Evolutionary conservation across 64 coral and sea anemone species (phyloP).

Genomic region (Porites australiensis): DNA sequence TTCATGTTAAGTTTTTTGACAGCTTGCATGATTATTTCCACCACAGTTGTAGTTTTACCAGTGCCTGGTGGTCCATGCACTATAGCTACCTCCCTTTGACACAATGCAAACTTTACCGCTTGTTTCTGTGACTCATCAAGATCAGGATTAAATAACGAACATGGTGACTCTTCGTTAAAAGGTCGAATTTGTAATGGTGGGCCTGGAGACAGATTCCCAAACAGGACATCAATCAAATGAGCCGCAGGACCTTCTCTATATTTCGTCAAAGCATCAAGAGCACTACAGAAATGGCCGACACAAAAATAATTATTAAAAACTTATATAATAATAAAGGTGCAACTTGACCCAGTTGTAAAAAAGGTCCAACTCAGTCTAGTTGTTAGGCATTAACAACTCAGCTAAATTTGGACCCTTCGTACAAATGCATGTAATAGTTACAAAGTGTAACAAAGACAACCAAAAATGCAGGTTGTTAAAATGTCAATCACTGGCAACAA

Average conservation of each 20-base stretch:
- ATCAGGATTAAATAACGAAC: constrained; percentile 63
- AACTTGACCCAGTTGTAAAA: too few relatives aligned
- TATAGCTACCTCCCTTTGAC: constrained; percentile 79
- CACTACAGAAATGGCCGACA: constrained; percentile 32
- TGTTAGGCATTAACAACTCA: too few relatives aligned
- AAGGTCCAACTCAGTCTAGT: too few relatives aligned
- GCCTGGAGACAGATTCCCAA: constrained; percentile 73
- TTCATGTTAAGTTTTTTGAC: constrained; percentile 88
- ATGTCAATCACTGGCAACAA: too few relatives aligned
- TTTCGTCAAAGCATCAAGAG: constrained; percentile 79
- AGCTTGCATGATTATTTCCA: constrained; percentile 91
- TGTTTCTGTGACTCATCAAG: constrained; percentile 85
- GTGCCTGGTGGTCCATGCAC: constrained; percentile 97
- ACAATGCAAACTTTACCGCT: constrained; percentile 89
- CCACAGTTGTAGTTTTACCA: constrained; percentile 95
- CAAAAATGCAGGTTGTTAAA: too few relatives aligned
- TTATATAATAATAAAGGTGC: too few relatives aligned
- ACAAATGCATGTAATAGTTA: too few relatives aligned
- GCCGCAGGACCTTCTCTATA: constrained; percentile 49
- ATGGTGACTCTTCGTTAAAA: constrained; percentile 21
- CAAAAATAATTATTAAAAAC: too few relatives aligned
- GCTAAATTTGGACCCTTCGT: too few relatives aligned
- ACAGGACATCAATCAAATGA: constrained; percentile 88
- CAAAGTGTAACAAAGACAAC: too few relatives aligned
- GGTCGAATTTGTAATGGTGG: constrained; percentile 46